These are phyloP conservation scores for Lerista edwardsae DNA, from an alignment of 2,797 vertebrate species.

Conservation along the genomic window DNA sequence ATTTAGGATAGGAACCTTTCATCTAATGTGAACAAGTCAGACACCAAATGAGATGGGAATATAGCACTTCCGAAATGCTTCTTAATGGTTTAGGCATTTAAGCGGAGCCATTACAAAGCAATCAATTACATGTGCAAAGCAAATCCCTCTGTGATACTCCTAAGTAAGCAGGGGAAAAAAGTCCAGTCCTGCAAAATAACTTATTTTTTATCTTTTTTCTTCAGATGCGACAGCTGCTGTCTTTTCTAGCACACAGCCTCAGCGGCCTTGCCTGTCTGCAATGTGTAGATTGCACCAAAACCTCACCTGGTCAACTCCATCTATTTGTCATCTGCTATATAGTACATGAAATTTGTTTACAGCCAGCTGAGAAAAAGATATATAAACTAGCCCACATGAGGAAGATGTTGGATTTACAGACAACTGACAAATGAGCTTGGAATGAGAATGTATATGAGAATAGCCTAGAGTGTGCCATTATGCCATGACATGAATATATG, in stretches of 20 bases:
- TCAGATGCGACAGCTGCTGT: conserved; percentile 38
- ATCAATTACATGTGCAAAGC: conserved; percentile 30
- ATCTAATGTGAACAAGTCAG: conserved; percentile 1
- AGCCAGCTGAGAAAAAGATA: conserved; percentile 73
- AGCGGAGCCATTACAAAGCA: conserved; percentile 20
- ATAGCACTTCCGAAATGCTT: background rate
- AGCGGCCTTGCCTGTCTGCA: conserved; percentile 44
- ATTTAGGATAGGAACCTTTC: background rate
- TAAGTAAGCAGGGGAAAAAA: conserved; percentile 25
- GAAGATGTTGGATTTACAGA: conserved; percentile 75
- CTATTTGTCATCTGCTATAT: conserved; percentile 70
- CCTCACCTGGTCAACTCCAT: conserved; percentile 65
- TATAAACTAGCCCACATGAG: conserved; percentile 75
- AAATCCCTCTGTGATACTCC: background rate
- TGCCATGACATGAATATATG: conserved; percentile 80
- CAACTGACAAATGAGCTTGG: conserved; percentile 77
- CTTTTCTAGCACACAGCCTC: conserved; percentile 41
- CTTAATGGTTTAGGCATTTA: conserved; percentile 7
- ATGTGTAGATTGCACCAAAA: conserved; percentile 45
- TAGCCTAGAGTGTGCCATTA: conserved; percentile 79
- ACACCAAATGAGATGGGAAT: background rate
- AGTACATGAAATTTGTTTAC: conserved; percentile 77
- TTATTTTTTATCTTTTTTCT: conserved; percentile 9
- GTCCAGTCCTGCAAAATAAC: conserved; percentile 6
- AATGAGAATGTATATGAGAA: conserved; percentile 73